These are phyloP conservation scores for Endotricha flammealis DNA, from an alignment of 2,888 invertebrate species.

Conservation along the genomic window DNA sequence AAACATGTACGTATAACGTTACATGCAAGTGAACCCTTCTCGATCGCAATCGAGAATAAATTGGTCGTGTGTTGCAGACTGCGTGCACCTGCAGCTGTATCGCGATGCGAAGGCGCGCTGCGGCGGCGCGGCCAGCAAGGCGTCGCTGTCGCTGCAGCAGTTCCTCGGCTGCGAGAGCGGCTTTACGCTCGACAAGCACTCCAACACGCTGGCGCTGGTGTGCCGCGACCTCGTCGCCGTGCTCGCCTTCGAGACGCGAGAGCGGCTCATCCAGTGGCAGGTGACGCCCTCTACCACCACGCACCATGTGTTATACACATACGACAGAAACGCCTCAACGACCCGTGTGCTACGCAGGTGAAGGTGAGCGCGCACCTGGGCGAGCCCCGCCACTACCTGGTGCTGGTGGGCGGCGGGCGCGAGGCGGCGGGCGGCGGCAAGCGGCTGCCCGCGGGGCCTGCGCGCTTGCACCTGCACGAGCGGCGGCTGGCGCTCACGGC, in stretches of 20 bases:
- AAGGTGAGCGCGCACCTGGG: slow-evolving; percentile 55
- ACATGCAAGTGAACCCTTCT: too few relatives aligned
- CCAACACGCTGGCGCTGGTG: slow-evolving; percentile 91
- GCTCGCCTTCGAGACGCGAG: slow-evolving; percentile 91
- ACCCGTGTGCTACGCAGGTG: slow-evolving; percentile 35
- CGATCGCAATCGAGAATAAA: too few relatives aligned
- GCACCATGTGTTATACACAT: too few relatives aligned
- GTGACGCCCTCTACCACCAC: slow-evolving; percentile 20
- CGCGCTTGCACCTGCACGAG: slow-evolving; percentile 88
- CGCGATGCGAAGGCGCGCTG: slow-evolving; percentile 87
- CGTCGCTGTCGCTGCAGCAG: slow-evolving; percentile 89
- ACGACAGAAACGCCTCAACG: not conserved
- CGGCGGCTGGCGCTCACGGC: slow-evolving; percentile 88
- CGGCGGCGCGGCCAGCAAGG: slow-evolving; percentile 80
- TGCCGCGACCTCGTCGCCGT: slow-evolving; percentile 91
- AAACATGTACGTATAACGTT: too few relatives aligned
- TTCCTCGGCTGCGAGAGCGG: slow-evolving; percentile 91
- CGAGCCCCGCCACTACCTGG: slow-evolving; percentile 50
- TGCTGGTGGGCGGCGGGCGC: slow-evolving; percentile 39
- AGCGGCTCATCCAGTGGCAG: slow-evolving; percentile 94
- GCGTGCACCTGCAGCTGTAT: slow-evolving; percentile 91
- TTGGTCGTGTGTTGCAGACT: slow-evolving; percentile 81
- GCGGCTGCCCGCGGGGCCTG: slow-evolving; percentile 86
- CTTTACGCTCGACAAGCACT: slow-evolving; percentile 93
- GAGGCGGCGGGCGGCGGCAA: slow-evolving; percentile 23